Evolutionary conservation across 1,140 invertebrate species (phyloP).

Genomic region (Hormaphis cornu): DNA sequence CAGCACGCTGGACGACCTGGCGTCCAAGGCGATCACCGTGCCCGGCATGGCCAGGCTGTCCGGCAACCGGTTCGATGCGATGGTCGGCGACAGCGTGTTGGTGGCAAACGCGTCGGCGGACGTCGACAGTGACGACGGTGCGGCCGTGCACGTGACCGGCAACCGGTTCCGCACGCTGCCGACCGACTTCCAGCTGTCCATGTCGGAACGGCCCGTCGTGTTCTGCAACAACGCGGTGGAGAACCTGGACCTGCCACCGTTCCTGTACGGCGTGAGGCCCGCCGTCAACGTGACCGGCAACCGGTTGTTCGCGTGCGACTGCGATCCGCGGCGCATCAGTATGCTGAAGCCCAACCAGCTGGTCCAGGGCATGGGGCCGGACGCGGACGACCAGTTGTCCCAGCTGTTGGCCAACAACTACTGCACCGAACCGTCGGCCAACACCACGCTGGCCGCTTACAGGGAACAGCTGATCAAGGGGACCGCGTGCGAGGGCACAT

Average conservation of each 20-base stretch:
- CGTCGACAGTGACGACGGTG: background rate
- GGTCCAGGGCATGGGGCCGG: constrained; percentile 9
- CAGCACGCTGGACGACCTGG: background rate
- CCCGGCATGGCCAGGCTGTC: background rate
- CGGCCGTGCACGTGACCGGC: background rate
- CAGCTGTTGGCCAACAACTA: background rate
- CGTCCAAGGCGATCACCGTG: background rate
- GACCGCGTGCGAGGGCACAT: background rate
- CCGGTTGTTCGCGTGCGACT: constrained; percentile 27
- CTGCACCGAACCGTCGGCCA: background rate
- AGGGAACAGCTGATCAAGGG: background rate
- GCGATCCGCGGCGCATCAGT: constrained; percentile 22
- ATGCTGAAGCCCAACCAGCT: constrained; percentile 23
- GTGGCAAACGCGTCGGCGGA: background rate
- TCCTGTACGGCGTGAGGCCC: background rate
- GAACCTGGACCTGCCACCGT: constrained; percentile 12
- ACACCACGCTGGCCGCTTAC: constrained; percentile 7
- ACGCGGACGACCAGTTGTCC: background rate
- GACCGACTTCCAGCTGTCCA: constrained; percentile 9
- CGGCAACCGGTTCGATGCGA: background rate
- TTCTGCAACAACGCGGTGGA: constrained; percentile 11
- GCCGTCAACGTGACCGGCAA: background rate
- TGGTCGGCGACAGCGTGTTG: background rate
- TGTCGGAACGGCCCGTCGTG: background rate
- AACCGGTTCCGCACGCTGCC: constrained; percentile 19